phyloP scores from a whole-genome alignment of 2,888 invertebrate species.

The Pimpla rufipes region DNA sequence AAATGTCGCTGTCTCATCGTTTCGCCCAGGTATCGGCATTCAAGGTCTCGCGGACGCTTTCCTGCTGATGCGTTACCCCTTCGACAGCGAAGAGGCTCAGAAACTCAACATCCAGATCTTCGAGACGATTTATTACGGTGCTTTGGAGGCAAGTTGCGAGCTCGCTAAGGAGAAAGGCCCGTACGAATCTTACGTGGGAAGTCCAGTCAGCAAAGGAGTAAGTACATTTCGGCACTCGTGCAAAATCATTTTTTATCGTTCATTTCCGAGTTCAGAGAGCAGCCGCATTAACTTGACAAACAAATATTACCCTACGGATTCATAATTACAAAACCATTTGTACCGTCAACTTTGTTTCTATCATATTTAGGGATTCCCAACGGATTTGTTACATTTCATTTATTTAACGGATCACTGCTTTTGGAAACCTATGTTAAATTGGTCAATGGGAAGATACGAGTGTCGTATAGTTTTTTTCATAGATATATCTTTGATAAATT shows the following conservation, averaged over 20 bases:
- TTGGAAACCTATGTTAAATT: no score
- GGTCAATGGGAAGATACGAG: no score
- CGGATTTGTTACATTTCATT: no score
- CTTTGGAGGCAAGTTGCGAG: constrained; percentile 98
- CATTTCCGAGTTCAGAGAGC: neutral
- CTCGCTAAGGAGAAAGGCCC: constrained; percentile 93
- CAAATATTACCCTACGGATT: no score
- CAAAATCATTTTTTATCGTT: neutral
- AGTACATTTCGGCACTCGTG: constrained; percentile 70
- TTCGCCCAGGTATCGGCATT: constrained; percentile 93
- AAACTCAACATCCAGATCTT: constrained; percentile 97
- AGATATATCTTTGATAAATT: no score
- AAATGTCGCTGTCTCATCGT: no score
- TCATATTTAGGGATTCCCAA: no score
- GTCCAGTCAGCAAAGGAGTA: constrained; percentile 96
- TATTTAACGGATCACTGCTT: no score
- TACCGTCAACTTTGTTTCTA: no score
- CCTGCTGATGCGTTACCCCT: constrained; percentile 96
- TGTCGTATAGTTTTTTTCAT: no score
- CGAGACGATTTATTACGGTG: constrained; percentile 99
- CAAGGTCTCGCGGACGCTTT: constrained; percentile 99
- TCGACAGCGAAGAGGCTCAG: constrained; percentile 95
- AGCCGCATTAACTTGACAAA: no score
- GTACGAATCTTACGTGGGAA: constrained; percentile 96
- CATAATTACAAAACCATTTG: no score